These are phyloP conservation scores for Epizoanthus ramosus DNA, from an alignment of 92 coral and sea anemone genomes.

Conservation along the genomic window DNA sequence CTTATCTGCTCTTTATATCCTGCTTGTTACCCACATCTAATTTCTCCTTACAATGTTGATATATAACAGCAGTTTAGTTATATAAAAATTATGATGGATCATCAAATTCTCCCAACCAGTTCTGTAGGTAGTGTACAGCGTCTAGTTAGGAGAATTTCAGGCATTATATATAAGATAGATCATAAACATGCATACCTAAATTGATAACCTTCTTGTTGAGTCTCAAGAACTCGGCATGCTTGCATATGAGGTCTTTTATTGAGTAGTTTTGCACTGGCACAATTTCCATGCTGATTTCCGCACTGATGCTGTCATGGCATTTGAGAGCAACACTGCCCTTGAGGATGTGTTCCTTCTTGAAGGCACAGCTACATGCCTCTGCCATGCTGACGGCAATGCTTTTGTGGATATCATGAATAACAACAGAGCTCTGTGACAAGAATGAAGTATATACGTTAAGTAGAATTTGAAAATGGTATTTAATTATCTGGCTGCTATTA, in stretches of 20 bases:
- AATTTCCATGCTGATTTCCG: slow-evolving; percentile 72
- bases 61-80: too few species aligned
- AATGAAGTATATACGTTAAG: not conserved
- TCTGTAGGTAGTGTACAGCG: too few species aligned
- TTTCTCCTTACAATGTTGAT: too few species aligned
- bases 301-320: slow-evolving; percentile 85
- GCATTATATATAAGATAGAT: too few species aligned
- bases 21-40: too few species aligned
- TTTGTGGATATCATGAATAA: slow-evolving; percentile 58
- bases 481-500: not conserved
- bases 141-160: too few species aligned
- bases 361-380: slow-evolving; percentile 78
- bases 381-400: slow-evolving; percentile 66
- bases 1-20: too few species aligned
- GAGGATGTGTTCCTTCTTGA: slow-evolving; percentile 54
- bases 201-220: slow-evolving; percentile 72
- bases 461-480: not conserved
- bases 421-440: slow-evolving; percentile 56
- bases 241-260: slow-evolving; percentile 63
- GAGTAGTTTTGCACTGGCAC: slow-evolving; percentile 50
- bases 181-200: slow-evolving; percentile 62
- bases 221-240: slow-evolving; percentile 57
- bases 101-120: too few species aligned
- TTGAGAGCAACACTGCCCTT: slow-evolving; percentile 57
- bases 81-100: too few species aligned